Base-by-base conservation (phyloP, 1,140 invertebrate species). In the Brachystomella parvula region DNA sequence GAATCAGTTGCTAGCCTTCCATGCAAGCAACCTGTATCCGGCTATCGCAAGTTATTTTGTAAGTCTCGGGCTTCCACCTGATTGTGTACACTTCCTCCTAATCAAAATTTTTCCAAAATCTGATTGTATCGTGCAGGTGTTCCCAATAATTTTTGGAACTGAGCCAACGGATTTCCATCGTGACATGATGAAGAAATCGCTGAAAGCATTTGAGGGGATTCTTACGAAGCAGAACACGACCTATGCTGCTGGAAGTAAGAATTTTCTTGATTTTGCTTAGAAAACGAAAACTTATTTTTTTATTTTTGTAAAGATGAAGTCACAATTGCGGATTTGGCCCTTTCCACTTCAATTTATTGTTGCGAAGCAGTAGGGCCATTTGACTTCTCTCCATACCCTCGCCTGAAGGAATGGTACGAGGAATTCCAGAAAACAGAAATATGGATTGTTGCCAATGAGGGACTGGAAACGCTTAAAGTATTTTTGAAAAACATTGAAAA, bases 1-100 rank as follows among this genome's bases (percentile, higher is more conserved):
- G 1, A 89, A 90, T 76, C 86, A 88, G 72, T 80, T 87, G 2
- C 75, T 90, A 12, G 86, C 85, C 72, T 90, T 90, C 74, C 88
- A 89, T 76, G 78, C 88, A 71, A 83, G 83, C 28, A 84, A 85
- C 61, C 88, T 88, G 73, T 90, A 90, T 77, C 81, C 81, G 17
- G 82, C 84, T 65, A 87, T 90, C 71, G 82, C 80, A 1, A 81
- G 85, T 64, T 83, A 86, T 73, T 79, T 81, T 49, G 86, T 87
- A 79, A 80, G 82, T 77, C 3, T 28, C 33, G 24, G n/a, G n/a
- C n/a, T n/a, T n/a, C n/a, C n/a, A n/a, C n/a, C n/a, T n/a, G n/a
- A n/a, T n/a, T n/a, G n/a, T n/a, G n/a, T n/a, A n/a, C n/a, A n/a
- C n/a, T n/a, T n/a, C n/a, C n/a, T n/a, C n/a, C n/a, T n/a, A n/a